phyloP scores from a whole-genome alignment of 2,888 invertebrate genomes.

The Coleophora flavipennella region DNA sequence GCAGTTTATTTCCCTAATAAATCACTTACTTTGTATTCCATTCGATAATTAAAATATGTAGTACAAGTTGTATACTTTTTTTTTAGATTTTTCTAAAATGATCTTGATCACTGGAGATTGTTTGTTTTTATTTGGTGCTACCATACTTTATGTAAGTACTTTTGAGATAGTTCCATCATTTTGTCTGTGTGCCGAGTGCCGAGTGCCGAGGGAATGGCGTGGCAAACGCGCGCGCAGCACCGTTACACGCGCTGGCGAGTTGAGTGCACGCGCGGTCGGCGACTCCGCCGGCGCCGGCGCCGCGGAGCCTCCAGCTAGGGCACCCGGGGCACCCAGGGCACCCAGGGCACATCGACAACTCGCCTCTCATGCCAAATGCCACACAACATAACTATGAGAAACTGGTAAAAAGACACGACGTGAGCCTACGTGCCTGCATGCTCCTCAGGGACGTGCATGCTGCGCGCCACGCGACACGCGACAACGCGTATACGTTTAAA shows the following conservation, averaged over 20 bases:
- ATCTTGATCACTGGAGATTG: too few species aligned
- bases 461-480: constrained; percentile 8
- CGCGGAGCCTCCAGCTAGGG: constrained; percentile 4
- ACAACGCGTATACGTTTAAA: too few species aligned
- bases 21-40: constrained; percentile 11
- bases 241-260: constrained; percentile 61
- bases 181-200: constrained; percentile 22
- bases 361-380: neutral
- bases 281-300: constrained; percentile 62
- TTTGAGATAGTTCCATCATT: constrained; percentile 5
- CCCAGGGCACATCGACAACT: neutral
- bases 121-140: too few species aligned
- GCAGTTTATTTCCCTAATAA: constrained; percentile 28
- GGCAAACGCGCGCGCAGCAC: constrained; percentile 38
- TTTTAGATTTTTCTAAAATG: too few species aligned
- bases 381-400: too few species aligned
- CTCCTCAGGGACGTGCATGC: constrained; percentile 1
- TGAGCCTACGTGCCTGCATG: too few species aligned
- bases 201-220: constrained; percentile 31
- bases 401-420: too few species aligned
- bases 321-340: neutral
- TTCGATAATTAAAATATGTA: too few species aligned
- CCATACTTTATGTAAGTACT: too few species aligned
- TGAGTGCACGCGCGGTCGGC: constrained; percentile 69
- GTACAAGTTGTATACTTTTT: too few species aligned